Conservation (phyloP, 2,113 vertebrate genomes). For the Pseudolaguvia tuberculata region DNA sequence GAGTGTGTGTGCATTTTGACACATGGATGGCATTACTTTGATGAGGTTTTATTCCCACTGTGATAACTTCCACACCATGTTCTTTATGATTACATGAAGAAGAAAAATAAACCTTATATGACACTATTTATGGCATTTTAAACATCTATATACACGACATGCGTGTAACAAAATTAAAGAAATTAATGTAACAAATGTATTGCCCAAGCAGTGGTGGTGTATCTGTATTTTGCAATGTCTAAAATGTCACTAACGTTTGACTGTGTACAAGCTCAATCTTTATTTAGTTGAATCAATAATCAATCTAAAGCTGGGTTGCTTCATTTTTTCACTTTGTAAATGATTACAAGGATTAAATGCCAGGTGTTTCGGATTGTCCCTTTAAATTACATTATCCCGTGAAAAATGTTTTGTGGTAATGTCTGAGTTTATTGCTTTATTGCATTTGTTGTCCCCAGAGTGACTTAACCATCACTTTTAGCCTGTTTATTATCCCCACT, state of each 20-base stretch:
- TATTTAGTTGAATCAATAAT: constrained; percentile 11
- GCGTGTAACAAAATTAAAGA: not conserved
- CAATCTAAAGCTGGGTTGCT: not conserved
- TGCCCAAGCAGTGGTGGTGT: not conserved
- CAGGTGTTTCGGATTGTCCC: constrained; percentile 2
- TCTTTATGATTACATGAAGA: constrained; percentile 15
- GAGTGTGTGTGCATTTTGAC: constrained; percentile 22
- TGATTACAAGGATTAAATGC: not conserved
- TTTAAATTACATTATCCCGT: not conserved
- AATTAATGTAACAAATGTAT: not conserved
- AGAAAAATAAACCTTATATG: not conserved
- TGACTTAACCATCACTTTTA: not conserved
- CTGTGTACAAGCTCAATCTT: not conserved
- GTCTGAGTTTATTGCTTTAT: constrained; percentile 7
- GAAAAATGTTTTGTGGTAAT: not conserved
- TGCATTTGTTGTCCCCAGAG: constrained; percentile 2
- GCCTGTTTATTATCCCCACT: not conserved
- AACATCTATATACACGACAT: not conserved
- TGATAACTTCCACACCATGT: constrained; percentile 17
- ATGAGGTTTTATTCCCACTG: constrained; percentile 8
- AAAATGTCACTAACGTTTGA: not conserved
- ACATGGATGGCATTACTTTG: constrained; percentile 25
- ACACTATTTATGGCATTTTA: constrained; percentile 14
- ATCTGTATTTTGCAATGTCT: not conserved
- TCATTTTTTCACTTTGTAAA: not conserved